Conservation (phyloP, 2,797 vertebrate genomes). For the Pangasius larnaudii region DNA sequence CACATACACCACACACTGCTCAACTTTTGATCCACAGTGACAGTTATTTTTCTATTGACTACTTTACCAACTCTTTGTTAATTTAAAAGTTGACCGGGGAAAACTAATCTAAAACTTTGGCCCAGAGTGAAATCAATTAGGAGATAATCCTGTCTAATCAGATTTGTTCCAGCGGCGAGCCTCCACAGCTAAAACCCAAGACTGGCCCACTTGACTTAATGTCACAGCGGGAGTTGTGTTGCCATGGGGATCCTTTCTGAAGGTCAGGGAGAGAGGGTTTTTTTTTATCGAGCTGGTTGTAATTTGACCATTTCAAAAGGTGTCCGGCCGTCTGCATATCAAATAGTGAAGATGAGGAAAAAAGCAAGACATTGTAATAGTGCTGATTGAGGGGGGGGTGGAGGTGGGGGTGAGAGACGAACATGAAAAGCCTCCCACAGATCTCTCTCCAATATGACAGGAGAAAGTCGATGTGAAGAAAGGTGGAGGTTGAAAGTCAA, state of each 20-base stretch:
- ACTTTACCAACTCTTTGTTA: conserved; percentile 39
- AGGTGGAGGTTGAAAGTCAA: conserved; percentile 57
- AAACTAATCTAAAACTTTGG: conserved; percentile 66
- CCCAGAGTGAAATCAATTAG: conserved; percentile 81
- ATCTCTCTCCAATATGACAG: conserved; percentile 65
- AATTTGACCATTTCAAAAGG: conserved; percentile 60
- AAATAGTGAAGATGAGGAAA: conserved; percentile 47
- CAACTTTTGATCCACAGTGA: conserved; percentile 27
- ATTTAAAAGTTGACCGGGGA: conserved; percentile 43
- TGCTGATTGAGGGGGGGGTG: conserved; percentile 9
- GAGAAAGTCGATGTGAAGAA: conserved; percentile 58
- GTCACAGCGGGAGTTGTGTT: conserved; percentile 65
- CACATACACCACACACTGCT: conserved; percentile 8
- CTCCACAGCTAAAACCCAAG: conserved; percentile 52
- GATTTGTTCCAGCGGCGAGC: conserved; percentile 70
- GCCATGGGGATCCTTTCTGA: conserved; percentile 70
- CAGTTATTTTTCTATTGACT: conserved; percentile 38
- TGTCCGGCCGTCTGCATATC: conserved; percentile 55
- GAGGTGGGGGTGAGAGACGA: not conserved
- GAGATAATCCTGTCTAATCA: conserved; percentile 80
- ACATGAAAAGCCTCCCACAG: conserved; percentile 55
- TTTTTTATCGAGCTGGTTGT: conserved; percentile 45
- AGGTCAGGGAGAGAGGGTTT: conserved; percentile 67
- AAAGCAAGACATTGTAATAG: conserved; percentile 27
- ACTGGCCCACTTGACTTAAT: conserved; percentile 72